Evolutionary conservation across 2,888 invertebrate genomes (phyloP).

Genomic region (Metalampra italica): DNA sequence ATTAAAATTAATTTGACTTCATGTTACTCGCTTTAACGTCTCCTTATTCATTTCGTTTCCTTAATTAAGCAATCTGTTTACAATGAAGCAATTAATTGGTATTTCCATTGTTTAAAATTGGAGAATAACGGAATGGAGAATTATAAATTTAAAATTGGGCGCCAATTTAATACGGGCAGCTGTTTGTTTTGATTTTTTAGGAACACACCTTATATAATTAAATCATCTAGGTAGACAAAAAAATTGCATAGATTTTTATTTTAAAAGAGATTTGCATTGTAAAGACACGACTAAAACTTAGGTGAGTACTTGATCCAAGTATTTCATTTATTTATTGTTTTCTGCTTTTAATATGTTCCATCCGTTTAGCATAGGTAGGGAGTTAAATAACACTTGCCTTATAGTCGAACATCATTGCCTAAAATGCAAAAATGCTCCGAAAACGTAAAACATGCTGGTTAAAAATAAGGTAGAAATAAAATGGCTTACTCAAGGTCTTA

Average conservation of each 20-base stretch:
- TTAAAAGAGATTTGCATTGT: no score
- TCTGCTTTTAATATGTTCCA: no score
- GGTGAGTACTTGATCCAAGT: no score
- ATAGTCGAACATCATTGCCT: no score
- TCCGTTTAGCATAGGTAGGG: no score
- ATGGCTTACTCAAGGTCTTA: constrained; percentile 59
- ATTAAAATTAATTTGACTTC: constrained; percentile 74
- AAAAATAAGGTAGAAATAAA: constrained; percentile 30
- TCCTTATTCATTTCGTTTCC: constrained; percentile 70
- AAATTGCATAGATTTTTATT: no score
- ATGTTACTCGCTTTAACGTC: constrained; percentile 61
- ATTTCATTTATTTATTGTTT: no score
- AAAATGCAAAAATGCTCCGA: neutral
- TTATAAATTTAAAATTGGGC: constrained; percentile 2
- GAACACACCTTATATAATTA: no score
- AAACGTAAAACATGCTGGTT: constrained; percentile 8
- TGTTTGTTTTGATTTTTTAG: neutral
- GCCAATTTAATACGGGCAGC: neutral
- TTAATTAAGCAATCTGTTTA: constrained; percentile 78
- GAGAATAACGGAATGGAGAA: constrained; percentile 18
- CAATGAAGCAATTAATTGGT: constrained; percentile 74
- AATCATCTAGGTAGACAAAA: no score
- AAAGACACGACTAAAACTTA: no score
- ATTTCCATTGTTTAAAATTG: constrained; percentile 60
- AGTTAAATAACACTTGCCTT: no score